Evolutionary conservation across 2,888 invertebrate genomes (phyloP).

Genomic region (Pediacus dermestoides): DNA sequence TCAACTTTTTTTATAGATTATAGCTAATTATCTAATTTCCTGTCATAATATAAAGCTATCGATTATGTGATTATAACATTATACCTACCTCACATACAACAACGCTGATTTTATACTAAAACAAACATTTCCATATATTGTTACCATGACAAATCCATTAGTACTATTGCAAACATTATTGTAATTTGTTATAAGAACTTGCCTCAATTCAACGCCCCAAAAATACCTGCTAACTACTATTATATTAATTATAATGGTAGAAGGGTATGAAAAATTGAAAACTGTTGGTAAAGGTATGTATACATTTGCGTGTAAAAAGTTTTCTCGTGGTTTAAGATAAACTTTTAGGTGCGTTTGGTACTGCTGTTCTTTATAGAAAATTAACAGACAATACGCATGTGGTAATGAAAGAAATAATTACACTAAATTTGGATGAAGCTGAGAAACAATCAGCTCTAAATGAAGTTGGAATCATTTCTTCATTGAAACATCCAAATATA

Average conservation of each 20-base stretch:
- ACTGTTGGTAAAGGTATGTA: conserved; percentile 59
- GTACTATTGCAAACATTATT: too few relatives aligned
- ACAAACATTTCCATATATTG: too few relatives aligned
- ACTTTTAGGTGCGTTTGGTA: conserved; percentile 62
- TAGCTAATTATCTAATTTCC: too few relatives aligned
- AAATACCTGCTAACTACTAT: background rate
- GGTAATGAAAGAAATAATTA: conserved; percentile 72
- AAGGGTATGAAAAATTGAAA: conserved; percentile 58
- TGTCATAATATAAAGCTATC: too few relatives aligned
- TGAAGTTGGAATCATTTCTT: conserved; percentile 66
- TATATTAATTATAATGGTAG: conserved; percentile 13
- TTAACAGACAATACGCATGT: conserved; percentile 60
- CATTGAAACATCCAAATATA: conserved; percentile 70
- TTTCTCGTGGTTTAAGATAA: conserved; percentile 6
- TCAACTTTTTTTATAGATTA: too few relatives aligned
- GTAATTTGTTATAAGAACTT: too few relatives aligned
- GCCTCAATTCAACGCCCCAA: too few relatives aligned
- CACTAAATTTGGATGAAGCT: conserved; percentile 62
- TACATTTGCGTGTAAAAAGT: too few relatives aligned
- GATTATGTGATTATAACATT: too few relatives aligned
- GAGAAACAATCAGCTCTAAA: conserved; percentile 67
- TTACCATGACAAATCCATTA: too few relatives aligned
- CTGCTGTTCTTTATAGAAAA: conserved; percentile 64
- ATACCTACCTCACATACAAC: too few relatives aligned
- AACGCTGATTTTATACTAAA: too few relatives aligned